Conservation (phyloP, 2,888 invertebrate species). For the Chrysomela aeneicollis region DNA sequence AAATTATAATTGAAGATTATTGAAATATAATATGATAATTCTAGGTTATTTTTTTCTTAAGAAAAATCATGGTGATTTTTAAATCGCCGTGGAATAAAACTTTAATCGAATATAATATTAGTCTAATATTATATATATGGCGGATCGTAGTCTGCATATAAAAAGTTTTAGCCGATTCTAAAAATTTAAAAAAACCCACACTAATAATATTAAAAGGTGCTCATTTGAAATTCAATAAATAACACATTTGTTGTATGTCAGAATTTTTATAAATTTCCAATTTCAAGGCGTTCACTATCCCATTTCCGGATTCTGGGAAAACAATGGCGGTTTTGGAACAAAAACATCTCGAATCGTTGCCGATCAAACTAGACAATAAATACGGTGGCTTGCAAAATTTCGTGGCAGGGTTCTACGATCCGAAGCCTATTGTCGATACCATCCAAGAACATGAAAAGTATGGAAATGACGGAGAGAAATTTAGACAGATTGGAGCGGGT, state of each 20-base stretch:
- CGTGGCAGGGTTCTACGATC: conserved; percentile 57
- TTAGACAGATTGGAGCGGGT: conserved; percentile 69
- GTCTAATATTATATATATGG: too few species aligned
- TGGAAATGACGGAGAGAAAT: conserved; percentile 77
- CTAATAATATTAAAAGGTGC: too few species aligned
- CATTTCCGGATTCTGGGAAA: conserved; percentile 54
- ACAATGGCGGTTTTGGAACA: conserved; percentile 52
- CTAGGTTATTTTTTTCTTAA: too few species aligned
- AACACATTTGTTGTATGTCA: not conserved
- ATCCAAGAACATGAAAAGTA: conserved; percentile 80
- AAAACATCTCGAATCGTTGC: conserved; percentile 46
- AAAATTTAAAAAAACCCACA: too few species aligned
- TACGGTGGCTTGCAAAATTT: conserved; percentile 54
- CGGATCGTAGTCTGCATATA: too few species aligned
- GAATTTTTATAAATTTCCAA: conserved; percentile 5
- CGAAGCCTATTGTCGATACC: conserved; percentile 78
- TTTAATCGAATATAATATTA: too few species aligned
- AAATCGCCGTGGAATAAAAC: too few species aligned
- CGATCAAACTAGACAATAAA: conserved; percentile 53
- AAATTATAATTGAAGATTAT: too few species aligned
- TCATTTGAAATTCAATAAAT: not conserved
- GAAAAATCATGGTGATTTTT: too few species aligned
- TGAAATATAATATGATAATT: too few species aligned
- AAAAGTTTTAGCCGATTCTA: too few species aligned
- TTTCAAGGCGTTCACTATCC: conserved; percentile 30